phyloP scores from a whole-genome alignment of 2,113 vertebrate genomes.

The Alligator sinensis region DNA sequence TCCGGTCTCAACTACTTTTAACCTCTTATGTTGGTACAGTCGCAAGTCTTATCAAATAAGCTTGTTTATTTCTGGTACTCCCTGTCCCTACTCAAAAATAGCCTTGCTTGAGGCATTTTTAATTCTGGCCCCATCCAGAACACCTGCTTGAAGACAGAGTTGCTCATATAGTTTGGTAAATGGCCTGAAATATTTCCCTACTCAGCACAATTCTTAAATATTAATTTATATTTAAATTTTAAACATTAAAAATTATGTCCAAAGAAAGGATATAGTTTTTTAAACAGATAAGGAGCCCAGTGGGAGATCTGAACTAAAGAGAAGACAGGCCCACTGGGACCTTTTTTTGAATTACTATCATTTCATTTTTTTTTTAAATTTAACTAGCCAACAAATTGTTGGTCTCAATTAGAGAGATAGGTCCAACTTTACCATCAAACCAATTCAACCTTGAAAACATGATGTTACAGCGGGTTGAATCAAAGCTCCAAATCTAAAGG shows the following conservation, averaged over 20 bases:
- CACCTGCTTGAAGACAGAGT: background rate
- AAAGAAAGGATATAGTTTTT: background rate
- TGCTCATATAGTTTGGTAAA: background rate
- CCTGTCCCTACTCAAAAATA: background rate
- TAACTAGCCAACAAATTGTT: background rate
- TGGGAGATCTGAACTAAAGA: background rate
- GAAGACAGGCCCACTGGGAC: background rate
- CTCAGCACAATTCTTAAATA: background rate
- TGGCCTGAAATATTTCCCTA: background rate
- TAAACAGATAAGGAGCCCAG: background rate
- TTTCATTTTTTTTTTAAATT: background rate
- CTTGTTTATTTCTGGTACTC: background rate
- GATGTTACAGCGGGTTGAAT: background rate
- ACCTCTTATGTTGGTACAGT: background rate
- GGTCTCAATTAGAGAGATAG: background rate
- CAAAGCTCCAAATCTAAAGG: background rate
- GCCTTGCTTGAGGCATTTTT: background rate
- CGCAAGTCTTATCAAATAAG: background rate
- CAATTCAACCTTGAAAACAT: background rate
- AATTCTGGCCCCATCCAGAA: background rate
- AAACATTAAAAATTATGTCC: background rate
- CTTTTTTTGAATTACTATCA: background rate
- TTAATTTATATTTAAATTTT: background rate
- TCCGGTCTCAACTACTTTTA: background rate
- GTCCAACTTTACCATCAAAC: background rate